A percentile compares a stretch with the other conserved stretches of the same genome.
Conservation (phyloP, 2,113 vertebrate genomes). For the Thryonomys swinderianus region DNA sequence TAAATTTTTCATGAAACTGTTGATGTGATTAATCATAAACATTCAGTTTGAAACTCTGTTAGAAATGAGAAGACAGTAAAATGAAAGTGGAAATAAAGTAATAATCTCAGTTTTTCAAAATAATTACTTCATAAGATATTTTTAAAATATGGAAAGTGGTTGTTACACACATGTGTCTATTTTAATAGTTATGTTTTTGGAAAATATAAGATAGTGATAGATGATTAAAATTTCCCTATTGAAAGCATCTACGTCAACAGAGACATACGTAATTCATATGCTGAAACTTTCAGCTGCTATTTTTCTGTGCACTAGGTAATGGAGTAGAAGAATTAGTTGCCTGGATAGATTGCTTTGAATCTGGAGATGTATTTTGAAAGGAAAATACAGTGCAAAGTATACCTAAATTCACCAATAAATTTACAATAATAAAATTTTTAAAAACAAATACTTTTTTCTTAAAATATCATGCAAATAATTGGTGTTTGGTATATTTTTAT, state of each 20-base stretch:
- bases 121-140: not conserved
- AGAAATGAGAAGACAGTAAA: not conserved
- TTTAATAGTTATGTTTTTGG: not conserved
- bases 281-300: not conserved
- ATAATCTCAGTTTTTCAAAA: not conserved
- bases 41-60: not conserved
- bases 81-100: constrained; percentile 3
- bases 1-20: not conserved
- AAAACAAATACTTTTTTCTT: too few relatives aligned
- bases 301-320: not conserved
- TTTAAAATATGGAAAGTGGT: not conserved
- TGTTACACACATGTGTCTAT: not conserved
- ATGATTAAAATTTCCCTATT: not conserved
- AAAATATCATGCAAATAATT: not conserved
- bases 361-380: not conserved
- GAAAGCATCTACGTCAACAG: not conserved
- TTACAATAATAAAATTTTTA: too few relatives aligned
- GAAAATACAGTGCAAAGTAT: not conserved
- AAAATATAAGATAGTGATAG: not conserved
- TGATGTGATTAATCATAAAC: not conserved
- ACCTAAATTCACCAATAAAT: too few relatives aligned
- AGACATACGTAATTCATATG: not conserved
- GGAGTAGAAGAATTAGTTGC: not conserved
- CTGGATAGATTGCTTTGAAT: not conserved
- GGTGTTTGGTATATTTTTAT: not conserved